Base-by-base conservation (phyloP, 2,888 invertebrate species). In the Germaria angustata region DNA sequence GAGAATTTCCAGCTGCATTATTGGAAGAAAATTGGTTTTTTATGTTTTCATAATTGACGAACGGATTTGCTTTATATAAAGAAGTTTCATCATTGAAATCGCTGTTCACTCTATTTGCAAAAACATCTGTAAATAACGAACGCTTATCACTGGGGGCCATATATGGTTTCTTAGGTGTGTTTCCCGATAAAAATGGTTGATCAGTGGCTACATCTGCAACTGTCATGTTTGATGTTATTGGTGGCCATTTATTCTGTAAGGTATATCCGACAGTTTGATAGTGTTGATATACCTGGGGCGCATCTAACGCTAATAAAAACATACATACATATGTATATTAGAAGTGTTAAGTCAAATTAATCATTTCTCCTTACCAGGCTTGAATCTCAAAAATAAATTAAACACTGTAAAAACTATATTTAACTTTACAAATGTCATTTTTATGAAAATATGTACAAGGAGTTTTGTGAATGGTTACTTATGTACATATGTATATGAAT, bases 181-280 rank as follows among this genome's bases (percentile, higher is more conserved):
- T 28, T 28, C 28, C 6, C 6, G 28, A 28, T 28, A n/a, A n/a
- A n/a, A n/a, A n/a, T 28, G 4, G 28, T 28, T 6, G 28, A 28
- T 28, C 6, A 20, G 20, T 7, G 3, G 17, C 8, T 2, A 15
- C 4, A 15, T 13, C 41, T 1, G 5, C n/a, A 6, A 1, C 3
- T 15, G 20, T 0, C 0, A 2, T 20, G 7, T 11, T 4, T 39
- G 34, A 1, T 24, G 51, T 9, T 34, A 57, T 66, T 22, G 24
- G 32, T 34, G 53, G 55, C 78, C 77, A 71, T 61, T 71, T 71
- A 1, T 79, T 84, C 7, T 84, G 81, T 20, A 85, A 46, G 0
- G 85, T 85, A 55, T 85, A 84, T 41, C 84, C 84, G 28, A 85
- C 85, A 24, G 84, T 85, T 59, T 85, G 81, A 24, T 85, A 3